A percentile compares a stretch with the other conserved stretches of the same genome.
Evolutionary conservation across 2,888 invertebrate genomes (phyloP).

Genomic region (Acrobasis repandana): DNA sequence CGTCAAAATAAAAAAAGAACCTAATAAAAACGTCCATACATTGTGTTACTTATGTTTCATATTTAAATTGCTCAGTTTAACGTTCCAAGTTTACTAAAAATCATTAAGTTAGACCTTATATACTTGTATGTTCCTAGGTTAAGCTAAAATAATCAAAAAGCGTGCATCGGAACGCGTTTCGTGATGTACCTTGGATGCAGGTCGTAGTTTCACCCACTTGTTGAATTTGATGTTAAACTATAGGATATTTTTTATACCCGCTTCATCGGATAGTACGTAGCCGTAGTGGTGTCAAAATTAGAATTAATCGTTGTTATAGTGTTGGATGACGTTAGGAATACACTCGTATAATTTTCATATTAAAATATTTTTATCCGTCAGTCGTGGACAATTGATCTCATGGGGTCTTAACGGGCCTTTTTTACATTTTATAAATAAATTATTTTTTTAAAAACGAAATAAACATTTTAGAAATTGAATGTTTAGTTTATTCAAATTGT

Average conservation of each 20-base stretch:
- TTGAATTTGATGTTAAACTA: conserved; percentile 42
- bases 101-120: neutral
- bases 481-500: too few species aligned
- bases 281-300: conserved; percentile 44
- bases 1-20: too few species aligned
- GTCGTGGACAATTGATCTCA: too few species aligned
- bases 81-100: neutral
- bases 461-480: too few species aligned
- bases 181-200: conserved; percentile 38
- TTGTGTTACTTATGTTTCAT: too few species aligned
- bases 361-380: too few species aligned
- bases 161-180: conserved; percentile 15
- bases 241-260: conserved; percentile 71
- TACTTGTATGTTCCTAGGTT: neutral
- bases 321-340: conserved; percentile 25
- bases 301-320: conserved; percentile 35
- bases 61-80: too few species aligned
- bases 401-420: too few species aligned
- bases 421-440: too few species aligned
- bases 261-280: conserved; percentile 38
- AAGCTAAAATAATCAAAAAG: neutral
- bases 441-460: too few species aligned
- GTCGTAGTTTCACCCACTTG: conserved; percentile 49
- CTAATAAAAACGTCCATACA: too few species aligned
- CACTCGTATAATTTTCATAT: conserved; percentile 9